Evolutionary conservation across 1,140 invertebrate genomes (phyloP).

Genomic region (Zaprionus ghesquierei): DNA sequence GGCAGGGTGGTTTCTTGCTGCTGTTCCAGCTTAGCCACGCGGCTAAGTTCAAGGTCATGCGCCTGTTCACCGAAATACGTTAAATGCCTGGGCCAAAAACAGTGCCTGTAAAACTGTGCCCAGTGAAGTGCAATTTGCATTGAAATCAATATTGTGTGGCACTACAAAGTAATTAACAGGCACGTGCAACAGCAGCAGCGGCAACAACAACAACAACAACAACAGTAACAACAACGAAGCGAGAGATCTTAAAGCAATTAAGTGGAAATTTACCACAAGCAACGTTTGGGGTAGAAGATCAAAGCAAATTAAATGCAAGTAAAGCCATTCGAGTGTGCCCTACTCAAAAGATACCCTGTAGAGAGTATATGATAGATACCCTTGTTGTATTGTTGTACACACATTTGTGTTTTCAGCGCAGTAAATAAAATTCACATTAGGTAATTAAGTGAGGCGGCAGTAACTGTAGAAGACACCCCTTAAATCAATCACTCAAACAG

Average conservation of each 20-base stretch:
- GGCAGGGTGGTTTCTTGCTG: neutral
- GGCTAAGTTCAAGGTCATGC: conserved; percentile 64
- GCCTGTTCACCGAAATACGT: conserved; percentile 8
- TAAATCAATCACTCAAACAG: too few relatives aligned
- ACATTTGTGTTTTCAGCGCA: too few relatives aligned
- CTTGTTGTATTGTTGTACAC: too few relatives aligned
- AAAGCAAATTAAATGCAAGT: conserved; percentile 17
- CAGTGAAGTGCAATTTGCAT: conserved; percentile 20
- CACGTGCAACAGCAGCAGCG: conserved; percentile 58
- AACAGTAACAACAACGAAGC: too few relatives aligned
- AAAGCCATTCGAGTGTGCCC: neutral
- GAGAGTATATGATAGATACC: fast-evolving
- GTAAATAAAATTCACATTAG: neutral
- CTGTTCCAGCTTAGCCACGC: neutral
- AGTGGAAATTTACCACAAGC: conserved; percentile 24
- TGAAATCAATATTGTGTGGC: conserved; percentile 36
- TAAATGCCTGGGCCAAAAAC: neutral
- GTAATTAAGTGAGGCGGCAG: too few relatives aligned
- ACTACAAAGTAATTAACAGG: conserved; percentile 58
- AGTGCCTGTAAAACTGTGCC: conserved; percentile 31
- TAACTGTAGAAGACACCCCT: too few relatives aligned
- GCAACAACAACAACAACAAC: too few relatives aligned
- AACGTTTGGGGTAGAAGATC: conserved; percentile 1
- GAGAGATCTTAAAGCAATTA: conserved; percentile 10
- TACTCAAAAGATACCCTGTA: neutral